Percentiles rank a stretch among this genome's conserved stretches.
Evolutionary conservation across 2,797 vertebrate genomes (phyloP).

Genomic region (Eupleurogrammus muticus): DNA sequence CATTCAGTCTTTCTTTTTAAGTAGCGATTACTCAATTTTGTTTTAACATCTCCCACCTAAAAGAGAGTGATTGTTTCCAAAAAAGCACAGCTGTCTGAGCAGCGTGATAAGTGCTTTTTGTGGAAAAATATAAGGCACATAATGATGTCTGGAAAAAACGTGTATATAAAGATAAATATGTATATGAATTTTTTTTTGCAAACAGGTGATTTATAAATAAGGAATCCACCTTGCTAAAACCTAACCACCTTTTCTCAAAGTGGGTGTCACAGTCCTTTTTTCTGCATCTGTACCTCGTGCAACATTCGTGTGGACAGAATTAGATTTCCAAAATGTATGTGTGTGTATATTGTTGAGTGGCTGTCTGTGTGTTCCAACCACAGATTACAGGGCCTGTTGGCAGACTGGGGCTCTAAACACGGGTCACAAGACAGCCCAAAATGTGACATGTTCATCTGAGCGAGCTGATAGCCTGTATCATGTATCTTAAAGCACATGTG

Average conservation of each 20-base stretch:
- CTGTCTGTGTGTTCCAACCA: conserved; percentile 70
- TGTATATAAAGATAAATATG: neutral
- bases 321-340: conserved; percentile 62
- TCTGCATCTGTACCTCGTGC: conserved; percentile 47
- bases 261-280: conserved; percentile 39
- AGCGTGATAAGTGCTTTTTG: too few species aligned
- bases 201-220: conserved; percentile 29
- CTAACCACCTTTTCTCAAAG: conserved; percentile 41
- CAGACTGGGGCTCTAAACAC: conserved; percentile 61
- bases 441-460: conserved; percentile 73
- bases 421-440: conserved; percentile 72
- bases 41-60: conserved; percentile 1
- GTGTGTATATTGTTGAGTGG: conserved; percentile 43
- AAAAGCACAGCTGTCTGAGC: neutral
- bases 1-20: neutral
- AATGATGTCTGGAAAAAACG: neutral
- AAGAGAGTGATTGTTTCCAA: neutral
- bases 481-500: conserved; percentile 58
- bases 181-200: neutral
- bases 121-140: neutral
- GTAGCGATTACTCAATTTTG: conserved; percentile 30
- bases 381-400: conserved; percentile 75
- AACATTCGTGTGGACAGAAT: conserved; percentile 55
- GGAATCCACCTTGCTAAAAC: conserved; percentile 1
- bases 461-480: conserved; percentile 61